phyloP scores from a whole-genome alignment of 2,113 vertebrate genomes.

The Saguinus midas region DNA sequence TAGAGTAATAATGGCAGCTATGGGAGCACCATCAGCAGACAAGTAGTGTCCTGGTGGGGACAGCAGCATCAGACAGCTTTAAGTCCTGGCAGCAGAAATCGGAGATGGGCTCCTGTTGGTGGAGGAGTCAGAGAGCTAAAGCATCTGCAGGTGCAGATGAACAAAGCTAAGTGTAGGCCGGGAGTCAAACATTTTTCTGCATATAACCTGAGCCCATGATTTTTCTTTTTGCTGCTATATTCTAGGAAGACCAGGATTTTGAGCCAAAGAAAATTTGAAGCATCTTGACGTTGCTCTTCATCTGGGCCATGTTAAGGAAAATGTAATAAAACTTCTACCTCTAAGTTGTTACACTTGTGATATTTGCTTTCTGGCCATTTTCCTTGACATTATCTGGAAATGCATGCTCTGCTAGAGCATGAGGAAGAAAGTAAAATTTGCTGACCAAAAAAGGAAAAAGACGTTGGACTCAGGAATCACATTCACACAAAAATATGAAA shows the following conservation, averaged over 20 bases:
- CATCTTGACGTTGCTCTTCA: background rate
- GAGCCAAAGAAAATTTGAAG: constrained; percentile 12
- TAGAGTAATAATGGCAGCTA: accelerated
- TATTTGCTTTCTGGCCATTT: background rate
- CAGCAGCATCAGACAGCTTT: background rate
- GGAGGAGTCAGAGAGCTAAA: background rate
- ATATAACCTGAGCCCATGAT: background rate
- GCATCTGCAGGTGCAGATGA: background rate
- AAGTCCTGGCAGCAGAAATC: background rate
- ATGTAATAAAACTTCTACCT: constrained; percentile 22
- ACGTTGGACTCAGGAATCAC: background rate
- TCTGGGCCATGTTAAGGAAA: constrained; percentile 13
- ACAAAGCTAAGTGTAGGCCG: background rate
- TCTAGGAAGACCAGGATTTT: background rate
- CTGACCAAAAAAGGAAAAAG: constrained; percentile 39
- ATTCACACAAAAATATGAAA: background rate
- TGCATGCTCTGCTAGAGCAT: background rate
- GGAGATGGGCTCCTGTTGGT: accelerated
- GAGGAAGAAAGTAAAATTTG: background rate
- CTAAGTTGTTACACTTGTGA: background rate
- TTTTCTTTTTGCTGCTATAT: background rate
- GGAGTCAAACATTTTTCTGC: background rate
- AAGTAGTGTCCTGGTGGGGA: accelerated
- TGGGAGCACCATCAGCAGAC: background rate
- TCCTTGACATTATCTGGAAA: constrained; percentile 29